Evolutionary conservation across 1,140 invertebrate species (phyloP), one percentile per base, ranked within the genome.

Genomic region (Brachystomella parvula): DNA sequence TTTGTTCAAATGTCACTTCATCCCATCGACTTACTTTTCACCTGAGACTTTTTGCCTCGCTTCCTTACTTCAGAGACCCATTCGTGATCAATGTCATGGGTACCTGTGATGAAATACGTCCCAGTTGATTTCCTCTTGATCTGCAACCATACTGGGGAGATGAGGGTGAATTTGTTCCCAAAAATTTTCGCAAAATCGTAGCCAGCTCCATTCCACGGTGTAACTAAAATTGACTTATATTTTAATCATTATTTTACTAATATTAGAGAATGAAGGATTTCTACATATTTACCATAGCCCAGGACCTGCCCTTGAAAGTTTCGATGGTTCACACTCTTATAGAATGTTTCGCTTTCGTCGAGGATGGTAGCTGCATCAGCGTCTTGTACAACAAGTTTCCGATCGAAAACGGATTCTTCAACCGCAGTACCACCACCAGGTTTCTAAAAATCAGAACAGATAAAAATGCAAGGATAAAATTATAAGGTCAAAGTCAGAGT

Each of bases 121-220:
- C 82, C 81, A 39, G 77, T 80, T 72, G 77, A 82, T 66, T 80
- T 85, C 47, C 83, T 76, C 74, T 84, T 83, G 24, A 96, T 77
- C 80, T 95, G 90, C 6, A 98, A 80, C 94, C 95, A 98, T 0
- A 97, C 93, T 2, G 95, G 94, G 17, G 93, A 94, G 2, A 97
- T 84, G 71, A 89, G 87, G 59, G 87, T 87, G 74, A 97, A 93
- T 78, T 97, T 98, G 33, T 85, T 83, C 44, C 86, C 86, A 81
- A 95, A 96, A 57, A 82, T 85, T 80, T 96, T 96, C 0, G 92
- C 89, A 44, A 96, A 83, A 80, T 96, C 89, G 80, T 96, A 94
- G 0, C 94, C 95, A 82, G 92, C 89, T 66, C 82, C 86, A 77
- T 97, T 97, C 95, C 95, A 98, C 92, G 96, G 74, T 72, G 84